Evolutionary conservation across 2,888 invertebrate species (phyloP).

Genomic region (Mythimna impura): DNA sequence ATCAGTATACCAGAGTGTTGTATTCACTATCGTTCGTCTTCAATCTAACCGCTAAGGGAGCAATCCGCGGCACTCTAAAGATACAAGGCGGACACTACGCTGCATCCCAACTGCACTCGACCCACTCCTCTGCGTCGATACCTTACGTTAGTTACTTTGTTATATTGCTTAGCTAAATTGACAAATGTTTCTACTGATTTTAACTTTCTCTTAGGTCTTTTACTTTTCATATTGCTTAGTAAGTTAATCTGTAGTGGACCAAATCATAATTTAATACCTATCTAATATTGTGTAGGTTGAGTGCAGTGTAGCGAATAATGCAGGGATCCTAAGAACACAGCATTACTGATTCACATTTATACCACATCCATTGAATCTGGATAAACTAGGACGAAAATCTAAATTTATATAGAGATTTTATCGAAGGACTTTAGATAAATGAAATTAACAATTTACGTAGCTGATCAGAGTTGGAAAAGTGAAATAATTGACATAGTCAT

Average conservation of each 20-base stretch:
- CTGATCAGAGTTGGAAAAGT: slow-evolving; percentile 82
- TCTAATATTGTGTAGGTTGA: slow-evolving; percentile 67
- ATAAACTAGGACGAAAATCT: slow-evolving; percentile 83
- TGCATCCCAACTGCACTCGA: slow-evolving; percentile 79
- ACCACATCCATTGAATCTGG: slow-evolving; percentile 87
- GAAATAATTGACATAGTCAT: slow-evolving; percentile 90
- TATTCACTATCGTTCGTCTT: slow-evolving; percentile 79
- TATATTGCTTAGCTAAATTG: slow-evolving; percentile 50
- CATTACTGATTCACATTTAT: slow-evolving; percentile 87
- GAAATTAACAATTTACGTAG: slow-evolving; percentile 72
- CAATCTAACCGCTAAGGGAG: slow-evolving; percentile 87
- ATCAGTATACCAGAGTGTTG: slow-evolving; percentile 67
- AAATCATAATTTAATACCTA: slow-evolving; percentile 39
- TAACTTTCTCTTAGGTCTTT: slow-evolving; percentile 3
- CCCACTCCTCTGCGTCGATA: slow-evolving; percentile 41
- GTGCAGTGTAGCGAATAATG: slow-evolving; percentile 77
- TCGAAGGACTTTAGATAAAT: slow-evolving; percentile 73
- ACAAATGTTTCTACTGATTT: slow-evolving; percentile 32
- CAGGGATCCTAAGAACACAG: slow-evolving; percentile 85
- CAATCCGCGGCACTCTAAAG: slow-evolving; percentile 86
- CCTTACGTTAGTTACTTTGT: slow-evolving; percentile 33
- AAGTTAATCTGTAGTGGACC: slow-evolving; percentile 11
- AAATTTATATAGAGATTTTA: slow-evolving; percentile 76
- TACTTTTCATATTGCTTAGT: slow-evolving; percentile 25
- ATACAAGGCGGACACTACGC: slow-evolving; percentile 87